Conservation (phyloP, 1,140 invertebrate genomes). For the Parapsyche elsis region DNA sequence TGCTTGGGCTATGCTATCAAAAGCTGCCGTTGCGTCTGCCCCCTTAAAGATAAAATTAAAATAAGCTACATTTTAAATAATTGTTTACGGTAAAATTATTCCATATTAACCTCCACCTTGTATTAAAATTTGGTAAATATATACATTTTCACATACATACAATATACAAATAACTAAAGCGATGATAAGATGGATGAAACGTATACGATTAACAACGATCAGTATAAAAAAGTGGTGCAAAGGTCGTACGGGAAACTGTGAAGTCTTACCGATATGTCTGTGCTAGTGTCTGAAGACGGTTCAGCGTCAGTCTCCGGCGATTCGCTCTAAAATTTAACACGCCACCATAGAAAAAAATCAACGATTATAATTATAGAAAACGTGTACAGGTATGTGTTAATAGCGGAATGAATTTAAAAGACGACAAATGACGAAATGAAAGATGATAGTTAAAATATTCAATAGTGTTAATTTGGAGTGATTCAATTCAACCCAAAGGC, state of each 20-base stretch:
- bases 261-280: slow-evolving; percentile 70
- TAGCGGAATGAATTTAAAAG: background rate
- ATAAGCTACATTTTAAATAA: background rate
- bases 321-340: slow-evolving; percentile 64
- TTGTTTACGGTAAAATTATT: too few species aligned
- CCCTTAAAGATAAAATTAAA: slow-evolving; percentile 54
- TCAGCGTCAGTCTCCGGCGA: slow-evolving; percentile 72
- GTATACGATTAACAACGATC: background rate
- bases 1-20: slow-evolving; percentile 57
- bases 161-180: slow-evolving; percentile 12
- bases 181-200: background rate
- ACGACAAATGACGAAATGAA: background rate
- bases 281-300: slow-evolving; percentile 71
- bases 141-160: background rate
- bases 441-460: too few species aligned
- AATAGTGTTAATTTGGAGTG: too few species aligned
- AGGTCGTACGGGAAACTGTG: slow-evolving; percentile 1
- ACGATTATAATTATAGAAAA: background rate
- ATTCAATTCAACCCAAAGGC: too few species aligned
- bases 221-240: background rate
- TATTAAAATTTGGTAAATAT: background rate
- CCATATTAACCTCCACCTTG: background rate
- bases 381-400: background rate
- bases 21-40: slow-evolving; percentile 66
- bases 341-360: slow-evolving; percentile 29